Evolutionary conservation across 64 coral and sea anemone species (phyloP).

Genomic region (Pocillopora damicornis): DNA sequence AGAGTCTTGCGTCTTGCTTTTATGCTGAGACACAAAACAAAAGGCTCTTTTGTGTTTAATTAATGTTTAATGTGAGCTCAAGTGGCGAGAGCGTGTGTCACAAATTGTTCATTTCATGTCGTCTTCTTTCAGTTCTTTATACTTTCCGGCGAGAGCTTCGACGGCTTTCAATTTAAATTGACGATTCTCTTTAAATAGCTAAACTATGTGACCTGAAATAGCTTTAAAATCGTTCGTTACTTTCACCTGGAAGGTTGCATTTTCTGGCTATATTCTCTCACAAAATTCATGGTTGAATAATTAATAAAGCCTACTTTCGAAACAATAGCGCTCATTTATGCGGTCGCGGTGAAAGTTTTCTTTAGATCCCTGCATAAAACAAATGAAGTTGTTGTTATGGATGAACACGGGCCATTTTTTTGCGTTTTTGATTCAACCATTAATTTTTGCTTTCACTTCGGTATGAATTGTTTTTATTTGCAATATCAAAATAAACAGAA

Average conservation of each 20-base stretch:
- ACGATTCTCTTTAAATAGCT: background rate
- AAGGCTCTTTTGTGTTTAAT: conserved; percentile 28
- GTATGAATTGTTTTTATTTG: too few species aligned
- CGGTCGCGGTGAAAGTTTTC: background rate
- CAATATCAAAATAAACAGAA: background rate
- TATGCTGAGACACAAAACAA: conserved; percentile 40
- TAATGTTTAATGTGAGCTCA: conserved; percentile 38
- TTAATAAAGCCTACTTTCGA: background rate
- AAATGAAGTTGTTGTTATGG: conserved; percentile 22
- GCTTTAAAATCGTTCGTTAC: conserved; percentile 6
- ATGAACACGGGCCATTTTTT: background rate
- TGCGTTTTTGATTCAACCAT: background rate
- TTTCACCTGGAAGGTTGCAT: conserved; percentile 18
- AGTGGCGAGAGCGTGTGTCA: background rate
- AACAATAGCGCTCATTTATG: conserved; percentile 26
- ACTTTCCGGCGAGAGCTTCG: background rate
- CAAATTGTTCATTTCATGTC: conserved; percentile 36
- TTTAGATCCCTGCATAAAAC: background rate
- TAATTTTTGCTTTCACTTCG: too few species aligned
- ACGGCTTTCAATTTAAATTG: background rate
- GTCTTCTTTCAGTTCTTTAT: background rate
- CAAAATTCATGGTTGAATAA: conserved; percentile 2
- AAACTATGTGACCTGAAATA: background rate
- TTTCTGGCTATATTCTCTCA: background rate
- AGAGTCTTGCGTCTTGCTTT: conserved; percentile 26